phyloP scores from a whole-genome alignment of 2,888 invertebrate species.

The Gymnoscelis rufifasciata region DNA sequence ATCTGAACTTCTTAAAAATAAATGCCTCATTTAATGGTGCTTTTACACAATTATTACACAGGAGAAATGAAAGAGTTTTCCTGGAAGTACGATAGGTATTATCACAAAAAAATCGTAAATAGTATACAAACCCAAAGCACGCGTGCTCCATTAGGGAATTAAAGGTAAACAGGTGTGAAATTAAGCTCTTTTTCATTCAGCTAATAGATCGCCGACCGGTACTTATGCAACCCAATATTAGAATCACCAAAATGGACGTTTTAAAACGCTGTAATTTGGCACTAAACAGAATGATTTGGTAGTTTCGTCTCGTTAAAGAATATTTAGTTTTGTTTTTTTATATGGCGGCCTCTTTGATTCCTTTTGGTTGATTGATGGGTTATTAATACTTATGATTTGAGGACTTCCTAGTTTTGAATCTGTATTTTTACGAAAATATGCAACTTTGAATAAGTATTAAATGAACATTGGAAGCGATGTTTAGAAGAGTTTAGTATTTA shows the following conservation, averaged over 20 bases:
- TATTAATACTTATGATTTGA: slow-evolving; percentile 68
- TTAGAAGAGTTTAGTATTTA: no score
- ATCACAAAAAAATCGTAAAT: no score
- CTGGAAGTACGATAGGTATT: no score
- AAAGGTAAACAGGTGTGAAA: slow-evolving; percentile 77
- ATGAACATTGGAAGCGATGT: no score
- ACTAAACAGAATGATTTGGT: slow-evolving; percentile 74
- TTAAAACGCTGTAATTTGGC: slow-evolving; percentile 76
- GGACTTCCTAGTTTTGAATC: slow-evolving; percentile 59
- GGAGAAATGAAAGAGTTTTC: no score
- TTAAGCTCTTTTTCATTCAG: slow-evolving; percentile 70
- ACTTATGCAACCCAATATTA: slow-evolving; percentile 61
- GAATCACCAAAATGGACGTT: slow-evolving; percentile 66
- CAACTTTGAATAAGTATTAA: no score
- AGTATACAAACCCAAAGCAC: slow-evolving; percentile 20
- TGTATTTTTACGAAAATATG: slow-evolving; percentile 32
- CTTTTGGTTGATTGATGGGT: slow-evolving; percentile 70
- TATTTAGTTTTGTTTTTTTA: slow-evolving; percentile 76
- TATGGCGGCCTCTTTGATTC: slow-evolving; percentile 60
- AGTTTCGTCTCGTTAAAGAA: slow-evolving; percentile 72
- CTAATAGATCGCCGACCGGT: slow-evolving; percentile 68
- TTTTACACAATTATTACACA: no score
- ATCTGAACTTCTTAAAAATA: no score
- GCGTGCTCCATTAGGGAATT: slow-evolving; percentile 68
- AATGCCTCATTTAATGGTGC: no score